phyloP scores from a whole-genome alignment of 2,113 vertebrate species.

The Mus pahari region DNA sequence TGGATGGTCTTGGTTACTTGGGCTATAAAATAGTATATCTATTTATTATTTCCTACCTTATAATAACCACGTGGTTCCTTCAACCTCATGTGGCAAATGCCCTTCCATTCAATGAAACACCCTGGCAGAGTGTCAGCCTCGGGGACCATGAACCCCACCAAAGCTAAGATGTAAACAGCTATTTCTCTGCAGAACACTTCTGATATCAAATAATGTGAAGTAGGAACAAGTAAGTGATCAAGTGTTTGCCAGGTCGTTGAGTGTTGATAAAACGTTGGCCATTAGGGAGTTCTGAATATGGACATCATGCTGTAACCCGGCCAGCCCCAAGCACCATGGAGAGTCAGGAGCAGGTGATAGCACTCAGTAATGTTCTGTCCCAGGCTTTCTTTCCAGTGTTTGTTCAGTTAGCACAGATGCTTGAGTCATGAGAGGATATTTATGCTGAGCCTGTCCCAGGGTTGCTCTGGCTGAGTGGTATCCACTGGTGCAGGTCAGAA shows the following conservation, averaged over 20 bases:
- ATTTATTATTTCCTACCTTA: not conserved
- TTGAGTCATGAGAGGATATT: not conserved
- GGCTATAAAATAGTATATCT: not conserved
- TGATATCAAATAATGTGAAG: conserved; percentile 50
- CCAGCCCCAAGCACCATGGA: not conserved
- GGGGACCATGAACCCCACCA: accelerated
- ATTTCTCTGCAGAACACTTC: not conserved
- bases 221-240: conserved; percentile 40
- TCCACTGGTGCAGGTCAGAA: not conserved
- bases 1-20: not conserved
- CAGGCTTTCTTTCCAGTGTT: conserved; percentile 72
- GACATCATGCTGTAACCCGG: not conserved
- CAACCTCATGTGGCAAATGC: not conserved
- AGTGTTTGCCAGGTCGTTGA: conserved; percentile 76
- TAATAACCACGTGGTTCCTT: no score
- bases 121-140: not conserved
- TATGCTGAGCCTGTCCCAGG: not conserved
- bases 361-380: conserved; percentile 72
- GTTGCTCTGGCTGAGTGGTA: not conserved
- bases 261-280: conserved; percentile 73
- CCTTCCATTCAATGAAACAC: not conserved
- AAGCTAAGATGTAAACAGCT: accelerated
- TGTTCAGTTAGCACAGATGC: conserved; percentile 66
- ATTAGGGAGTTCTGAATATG: not conserved
- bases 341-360: conserved; percentile 73